Evolutionary conservation across 2,888 invertebrate species (phyloP).

Genomic region (Drosophila anceps): DNA sequence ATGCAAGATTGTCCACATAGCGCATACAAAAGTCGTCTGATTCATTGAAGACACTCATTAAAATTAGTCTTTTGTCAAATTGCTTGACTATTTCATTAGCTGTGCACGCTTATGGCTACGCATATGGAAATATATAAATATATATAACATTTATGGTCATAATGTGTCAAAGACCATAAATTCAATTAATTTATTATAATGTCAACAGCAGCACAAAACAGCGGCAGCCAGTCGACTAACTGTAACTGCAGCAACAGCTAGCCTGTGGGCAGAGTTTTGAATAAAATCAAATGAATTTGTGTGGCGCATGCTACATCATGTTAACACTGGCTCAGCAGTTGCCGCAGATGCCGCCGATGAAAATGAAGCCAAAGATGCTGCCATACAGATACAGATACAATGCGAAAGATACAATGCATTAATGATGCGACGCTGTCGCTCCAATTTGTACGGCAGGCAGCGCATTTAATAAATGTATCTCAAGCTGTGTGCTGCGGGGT

Average conservation of each 20-base stretch:
- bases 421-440: conserved; percentile 62
- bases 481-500: conserved; percentile 70
- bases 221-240: conserved; percentile 38
- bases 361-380: conserved; percentile 8
- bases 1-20: background rate
- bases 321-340: conserved; percentile 61
- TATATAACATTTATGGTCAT: conserved; percentile 73
- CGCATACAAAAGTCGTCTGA: conserved; percentile 8
- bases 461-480: conserved; percentile 79
- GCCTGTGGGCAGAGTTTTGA: conserved; percentile 50
- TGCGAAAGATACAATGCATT: conserved; percentile 59
- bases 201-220: conserved; percentile 70
- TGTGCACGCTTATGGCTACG: conserved; percentile 47
- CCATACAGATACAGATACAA: conserved; percentile 11
- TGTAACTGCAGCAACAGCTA: conserved; percentile 30
- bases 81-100: conserved; percentile 75
- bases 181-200: conserved; percentile 82
- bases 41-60: background rate
- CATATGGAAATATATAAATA: conserved; percentile 40
- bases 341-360: background rate
- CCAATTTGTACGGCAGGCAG: conserved; percentile 72
- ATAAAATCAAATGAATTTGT: conserved; percentile 57
- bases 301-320: conserved; percentile 72
- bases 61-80: conserved; percentile 38
- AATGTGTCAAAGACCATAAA: conserved; percentile 82